phyloP scores from a whole-genome alignment of 2,113 vertebrate species.

The Xiphorhynchus elegans region DNA sequence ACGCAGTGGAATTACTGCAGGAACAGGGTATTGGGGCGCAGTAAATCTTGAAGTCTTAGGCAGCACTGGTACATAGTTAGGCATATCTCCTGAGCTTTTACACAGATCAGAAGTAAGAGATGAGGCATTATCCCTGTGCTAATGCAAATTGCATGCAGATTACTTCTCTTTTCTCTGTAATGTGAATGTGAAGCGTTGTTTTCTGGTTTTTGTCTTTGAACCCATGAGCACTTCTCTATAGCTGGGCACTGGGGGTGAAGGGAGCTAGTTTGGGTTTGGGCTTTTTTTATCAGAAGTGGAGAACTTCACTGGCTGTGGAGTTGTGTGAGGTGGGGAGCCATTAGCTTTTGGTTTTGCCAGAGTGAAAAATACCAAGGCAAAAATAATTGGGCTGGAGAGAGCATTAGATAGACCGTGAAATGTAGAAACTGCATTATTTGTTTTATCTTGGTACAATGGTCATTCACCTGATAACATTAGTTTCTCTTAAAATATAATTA shows the following conservation, averaged over 20 bases:
- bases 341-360: not conserved
- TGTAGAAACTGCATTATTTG: slow-evolving; percentile 20
- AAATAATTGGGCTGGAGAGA: slow-evolving; percentile 14
- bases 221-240: not conserved
- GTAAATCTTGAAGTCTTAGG: not conserved
- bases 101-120: not conserved
- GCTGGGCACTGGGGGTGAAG: not conserved
- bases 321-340: not conserved
- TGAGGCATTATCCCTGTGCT: not conserved
- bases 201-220: not conserved
- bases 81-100: not conserved
- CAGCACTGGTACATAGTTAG: not conserved
- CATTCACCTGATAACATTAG: slow-evolving; percentile 8
- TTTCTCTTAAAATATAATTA: slow-evolving; percentile 36
- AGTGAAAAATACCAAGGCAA: slow-evolving; percentile 22
- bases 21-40: not conserved
- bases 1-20: not conserved
- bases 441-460: slow-evolving; percentile 5
- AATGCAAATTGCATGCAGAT: not conserved
- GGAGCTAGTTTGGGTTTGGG: not conserved
- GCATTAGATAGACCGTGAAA: not conserved
- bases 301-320: not conserved
- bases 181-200: not conserved
- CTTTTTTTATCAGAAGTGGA: not conserved
- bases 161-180: not conserved